phyloP scores from a whole-genome alignment of 2,797 vertebrate genomes.

The Furcifer pardalis region DNA sequence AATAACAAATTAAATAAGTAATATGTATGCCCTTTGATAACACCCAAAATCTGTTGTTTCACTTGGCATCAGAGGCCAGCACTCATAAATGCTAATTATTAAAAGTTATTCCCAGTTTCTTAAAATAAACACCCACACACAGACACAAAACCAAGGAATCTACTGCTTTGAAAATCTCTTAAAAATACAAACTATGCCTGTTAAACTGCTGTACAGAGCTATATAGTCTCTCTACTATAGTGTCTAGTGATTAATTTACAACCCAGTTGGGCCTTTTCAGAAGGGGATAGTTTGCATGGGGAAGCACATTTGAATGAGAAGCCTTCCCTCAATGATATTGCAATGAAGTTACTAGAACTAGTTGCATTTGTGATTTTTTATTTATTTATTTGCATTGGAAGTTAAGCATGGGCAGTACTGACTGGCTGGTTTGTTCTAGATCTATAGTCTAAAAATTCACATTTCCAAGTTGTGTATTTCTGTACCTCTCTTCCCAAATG shows the following conservation, averaged over 20 bases:
- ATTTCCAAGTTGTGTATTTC: not conserved
- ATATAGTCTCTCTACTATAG: no score
- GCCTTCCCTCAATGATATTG: not conserved
- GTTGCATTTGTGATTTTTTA: not conserved
- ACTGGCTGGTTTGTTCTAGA: not conserved
- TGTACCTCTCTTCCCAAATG: no score
- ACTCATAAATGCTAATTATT: not conserved
- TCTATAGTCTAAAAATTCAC: not conserved
- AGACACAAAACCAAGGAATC: no score
- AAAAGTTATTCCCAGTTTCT: not conserved
- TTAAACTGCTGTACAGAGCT: not conserved
- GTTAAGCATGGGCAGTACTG: not conserved
- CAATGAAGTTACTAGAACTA: not conserved
- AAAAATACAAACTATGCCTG: not conserved
- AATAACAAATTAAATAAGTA: no score
- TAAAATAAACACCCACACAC: no score
- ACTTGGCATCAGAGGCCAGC: no score
- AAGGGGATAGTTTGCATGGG: no score
- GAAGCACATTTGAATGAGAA: not conserved
- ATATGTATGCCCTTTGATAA: no score
- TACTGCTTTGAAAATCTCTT: not conserved
- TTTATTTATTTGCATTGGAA: not conserved
- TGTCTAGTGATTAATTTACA: no score
- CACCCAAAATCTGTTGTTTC: no score
- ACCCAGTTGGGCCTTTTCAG: no score